Percentiles rank a stretch among this genome's conserved stretches.
Conservation (phyloP, 2,113 vertebrate species). For the Tauraco erythrolophus region DNA sequence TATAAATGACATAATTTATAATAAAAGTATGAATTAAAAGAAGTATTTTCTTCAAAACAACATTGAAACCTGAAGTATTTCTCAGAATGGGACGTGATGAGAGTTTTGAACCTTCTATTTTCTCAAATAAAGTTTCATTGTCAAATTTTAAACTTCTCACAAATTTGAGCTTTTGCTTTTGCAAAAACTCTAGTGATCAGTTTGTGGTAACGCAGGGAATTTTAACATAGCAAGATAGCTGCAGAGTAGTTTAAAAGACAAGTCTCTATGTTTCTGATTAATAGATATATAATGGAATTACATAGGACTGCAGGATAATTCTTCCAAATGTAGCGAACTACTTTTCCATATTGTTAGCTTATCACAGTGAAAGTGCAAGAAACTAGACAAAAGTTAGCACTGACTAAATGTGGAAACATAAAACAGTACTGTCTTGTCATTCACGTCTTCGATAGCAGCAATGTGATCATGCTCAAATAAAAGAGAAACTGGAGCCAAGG, state of each 20-base stretch:
- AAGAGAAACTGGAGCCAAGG: neutral
- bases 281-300: neutral
- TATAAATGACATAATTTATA: neutral
- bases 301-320: neutral
- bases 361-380: neutral
- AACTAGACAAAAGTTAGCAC: neutral
- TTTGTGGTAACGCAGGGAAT: neutral
- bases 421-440: neutral
- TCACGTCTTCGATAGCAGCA: neutral
- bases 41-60: neutral
- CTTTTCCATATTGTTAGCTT: neutral
- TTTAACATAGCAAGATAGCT: neutral
- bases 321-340: neutral
- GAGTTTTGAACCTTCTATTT: neutral
- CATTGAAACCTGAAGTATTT: neutral
- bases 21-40: neutral
- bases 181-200: rapidly evolving
- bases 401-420: neutral
- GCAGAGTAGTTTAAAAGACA: neutral
- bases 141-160: neutral
- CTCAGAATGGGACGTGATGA: neutral
- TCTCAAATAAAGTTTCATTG: neutral
- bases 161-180: neutral
- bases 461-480: neutral
- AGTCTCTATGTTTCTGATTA: neutral